A percentile compares a stretch with the other conserved stretches of the same genome.
These are phyloP conservation scores for Drymonia ruficornis DNA, from an alignment of 2,888 invertebrate genomes.

Conservation along the genomic window DNA sequence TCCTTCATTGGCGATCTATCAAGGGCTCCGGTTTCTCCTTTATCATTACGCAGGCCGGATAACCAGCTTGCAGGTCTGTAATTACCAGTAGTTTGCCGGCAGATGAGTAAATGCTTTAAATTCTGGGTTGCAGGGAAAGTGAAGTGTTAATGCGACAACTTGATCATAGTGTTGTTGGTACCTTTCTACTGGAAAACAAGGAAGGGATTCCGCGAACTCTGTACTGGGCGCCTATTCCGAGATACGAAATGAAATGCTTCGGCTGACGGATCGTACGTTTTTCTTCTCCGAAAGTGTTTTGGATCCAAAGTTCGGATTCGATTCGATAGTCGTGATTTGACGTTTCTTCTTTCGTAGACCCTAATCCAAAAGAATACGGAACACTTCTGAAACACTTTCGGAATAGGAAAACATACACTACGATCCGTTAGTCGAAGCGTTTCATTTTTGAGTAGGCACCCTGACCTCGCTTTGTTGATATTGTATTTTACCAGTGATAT, in stretches of 20 bases:
- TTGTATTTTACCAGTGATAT: slow-evolving; percentile 41
- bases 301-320: too few relatives aligned
- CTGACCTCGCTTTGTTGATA: slow-evolving; percentile 41
- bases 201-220: slow-evolving; percentile 62
- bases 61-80: slow-evolving; percentile 64
- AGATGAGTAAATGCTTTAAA: slow-evolving; percentile 82
- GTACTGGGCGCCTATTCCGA: slow-evolving; percentile 44
- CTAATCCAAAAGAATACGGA: too few relatives aligned
- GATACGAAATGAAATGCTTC: slow-evolving; percentile 17
- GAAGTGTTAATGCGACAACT: slow-evolving; percentile 80
- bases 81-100: slow-evolving; percentile 75
- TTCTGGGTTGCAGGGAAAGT: slow-evolving; percentile 81
- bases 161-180: slow-evolving; percentile 73
- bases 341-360: too few relatives aligned
- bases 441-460: too few relatives aligned
- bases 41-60: slow-evolving; percentile 57
- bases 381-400: too few relatives aligned
- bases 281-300: too few relatives aligned
- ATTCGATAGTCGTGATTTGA: too few relatives aligned
- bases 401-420: too few relatives aligned
- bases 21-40: slow-evolving; percentile 69
- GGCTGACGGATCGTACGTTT: too few relatives aligned
- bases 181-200: slow-evolving; percentile 59
- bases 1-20: slow-evolving; percentile 77
- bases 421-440: too few relatives aligned